A percentile compares a stretch with the other conserved stretches of the same genome.
Evolutionary conservation across 2,797 vertebrate genomes (phyloP).

Genomic region (Sorex maritimensis): DNA sequence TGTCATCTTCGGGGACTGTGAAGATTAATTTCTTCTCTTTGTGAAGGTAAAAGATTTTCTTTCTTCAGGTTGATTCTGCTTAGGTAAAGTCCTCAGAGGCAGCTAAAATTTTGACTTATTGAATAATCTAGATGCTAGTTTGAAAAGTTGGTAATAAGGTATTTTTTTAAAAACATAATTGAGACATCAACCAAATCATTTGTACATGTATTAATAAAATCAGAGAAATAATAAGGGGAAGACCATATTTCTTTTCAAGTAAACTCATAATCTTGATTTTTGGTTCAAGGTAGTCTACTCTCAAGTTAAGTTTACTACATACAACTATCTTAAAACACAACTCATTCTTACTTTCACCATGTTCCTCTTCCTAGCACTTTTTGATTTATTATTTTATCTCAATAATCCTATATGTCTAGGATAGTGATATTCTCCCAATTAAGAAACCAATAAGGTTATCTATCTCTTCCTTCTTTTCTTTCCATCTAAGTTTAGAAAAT

Average conservation of each 20-base stretch:
- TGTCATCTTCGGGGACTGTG: slow-evolving; percentile 28
- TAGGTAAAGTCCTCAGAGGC: neutral
- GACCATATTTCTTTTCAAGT: neutral
- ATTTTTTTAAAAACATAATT: slow-evolving; percentile 45
- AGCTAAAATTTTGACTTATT: slow-evolving; percentile 46
- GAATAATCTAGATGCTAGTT: neutral
- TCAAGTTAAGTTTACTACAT: neutral
- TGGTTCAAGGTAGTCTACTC: neutral
- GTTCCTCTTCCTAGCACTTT: neutral
- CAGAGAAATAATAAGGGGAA: slow-evolving; percentile 23
- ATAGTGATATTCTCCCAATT: neutral
- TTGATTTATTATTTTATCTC: neutral
- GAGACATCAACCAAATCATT: neutral
- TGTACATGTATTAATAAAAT: slow-evolving; percentile 9
- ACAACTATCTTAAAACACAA: neutral
- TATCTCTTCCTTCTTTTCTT: slow-evolving; percentile 29
- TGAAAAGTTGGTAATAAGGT: slow-evolving; percentile 24
- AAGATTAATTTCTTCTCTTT: slow-evolving; percentile 18
- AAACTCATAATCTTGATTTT: slow-evolving; percentile 24
- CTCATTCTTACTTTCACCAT: neutral
- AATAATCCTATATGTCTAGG: neutral
- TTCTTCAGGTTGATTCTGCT: slow-evolving; percentile 59
- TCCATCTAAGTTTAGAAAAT: slow-evolving; percentile 31
- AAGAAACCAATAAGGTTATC: neutral
- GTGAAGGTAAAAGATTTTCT: slow-evolving; percentile 31